Conservation (phyloP, 2,113 vertebrate genomes). For the Anolis carolinensis region DNA sequence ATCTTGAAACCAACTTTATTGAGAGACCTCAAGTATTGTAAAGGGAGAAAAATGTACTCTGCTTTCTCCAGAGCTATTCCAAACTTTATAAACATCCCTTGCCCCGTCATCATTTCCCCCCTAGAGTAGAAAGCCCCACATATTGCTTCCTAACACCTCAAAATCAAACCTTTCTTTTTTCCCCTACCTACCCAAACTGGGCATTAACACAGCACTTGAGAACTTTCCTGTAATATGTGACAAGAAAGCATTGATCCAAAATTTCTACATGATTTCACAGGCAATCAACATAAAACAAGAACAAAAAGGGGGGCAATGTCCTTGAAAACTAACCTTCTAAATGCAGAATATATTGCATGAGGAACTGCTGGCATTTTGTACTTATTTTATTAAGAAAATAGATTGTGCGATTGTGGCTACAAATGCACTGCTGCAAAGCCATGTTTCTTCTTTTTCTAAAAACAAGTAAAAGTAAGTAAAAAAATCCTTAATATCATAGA, state of each 20-base stretch:
- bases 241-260: conserved; percentile 75
- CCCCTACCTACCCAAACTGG: conserved; percentile 71
- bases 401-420: conserved; percentile 89
- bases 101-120: background rate
- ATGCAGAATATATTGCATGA: conserved; percentile 87
- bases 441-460: conserved; percentile 72
- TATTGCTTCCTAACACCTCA: conserved; percentile 77
- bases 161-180: conserved; percentile 69
- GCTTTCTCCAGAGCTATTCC: background rate
- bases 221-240: conserved; percentile 73
- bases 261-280: conserved; percentile 82
- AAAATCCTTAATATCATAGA: conserved; percentile 64
- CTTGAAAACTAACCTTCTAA: conserved; percentile 95
- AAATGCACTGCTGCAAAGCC: conserved; percentile 81
- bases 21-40: background rate
- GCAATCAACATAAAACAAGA: conserved; percentile 61
- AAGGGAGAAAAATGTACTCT: background rate
- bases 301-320: conserved; percentile 62
- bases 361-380: conserved; percentile 84
- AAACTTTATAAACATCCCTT: background rate
- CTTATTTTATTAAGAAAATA: conserved; percentile 83
- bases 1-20: background rate
- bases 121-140: conserved; percentile 26
- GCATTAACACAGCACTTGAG: conserved; percentile 73
- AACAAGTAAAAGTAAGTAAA: conserved; percentile 69